Conservation (phyloP, 2,797 vertebrate genomes). For the Leptoclinus maculatus region DNA sequence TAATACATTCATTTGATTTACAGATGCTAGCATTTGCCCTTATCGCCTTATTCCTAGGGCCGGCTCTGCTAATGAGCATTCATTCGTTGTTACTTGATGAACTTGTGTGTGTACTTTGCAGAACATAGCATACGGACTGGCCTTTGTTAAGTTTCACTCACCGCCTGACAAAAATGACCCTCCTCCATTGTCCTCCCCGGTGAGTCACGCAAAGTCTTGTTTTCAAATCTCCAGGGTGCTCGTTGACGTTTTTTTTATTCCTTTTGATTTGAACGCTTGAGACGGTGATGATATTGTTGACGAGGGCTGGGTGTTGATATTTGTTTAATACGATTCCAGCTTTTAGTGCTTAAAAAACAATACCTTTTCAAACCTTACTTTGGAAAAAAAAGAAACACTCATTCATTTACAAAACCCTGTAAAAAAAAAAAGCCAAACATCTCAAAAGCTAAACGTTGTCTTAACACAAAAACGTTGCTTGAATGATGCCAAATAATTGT, state of each 20-base stretch:
- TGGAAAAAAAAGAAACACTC: background rate
- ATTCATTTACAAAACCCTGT: background rate
- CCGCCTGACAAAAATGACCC: slow-evolving; percentile 87
- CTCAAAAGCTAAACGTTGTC: background rate
- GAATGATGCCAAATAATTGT: background rate
- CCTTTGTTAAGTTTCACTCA: slow-evolving; percentile 91
- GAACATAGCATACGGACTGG: slow-evolving; percentile 89
- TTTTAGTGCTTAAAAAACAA: background rate
- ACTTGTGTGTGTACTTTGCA: slow-evolving; percentile 56
- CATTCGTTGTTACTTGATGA: background rate
- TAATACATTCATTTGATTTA: background rate
- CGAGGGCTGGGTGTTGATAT: background rate
- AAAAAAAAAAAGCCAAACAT: background rate
- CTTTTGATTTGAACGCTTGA: background rate
- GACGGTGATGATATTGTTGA: background rate
- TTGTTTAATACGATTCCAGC: background rate
- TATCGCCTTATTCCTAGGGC: background rate
- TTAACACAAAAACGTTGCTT: background rate
- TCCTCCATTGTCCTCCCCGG: slow-evolving; percentile 79
- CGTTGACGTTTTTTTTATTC: background rate
- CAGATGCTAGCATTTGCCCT: background rate
- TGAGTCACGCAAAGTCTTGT: slow-evolving; percentile 71
- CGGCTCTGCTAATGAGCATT: background rate
- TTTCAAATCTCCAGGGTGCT: background rate
- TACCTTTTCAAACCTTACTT: background rate